Base-by-base conservation (phyloP, 2,888 invertebrate species). In the Mesorhabditis spiculigera region DNA sequence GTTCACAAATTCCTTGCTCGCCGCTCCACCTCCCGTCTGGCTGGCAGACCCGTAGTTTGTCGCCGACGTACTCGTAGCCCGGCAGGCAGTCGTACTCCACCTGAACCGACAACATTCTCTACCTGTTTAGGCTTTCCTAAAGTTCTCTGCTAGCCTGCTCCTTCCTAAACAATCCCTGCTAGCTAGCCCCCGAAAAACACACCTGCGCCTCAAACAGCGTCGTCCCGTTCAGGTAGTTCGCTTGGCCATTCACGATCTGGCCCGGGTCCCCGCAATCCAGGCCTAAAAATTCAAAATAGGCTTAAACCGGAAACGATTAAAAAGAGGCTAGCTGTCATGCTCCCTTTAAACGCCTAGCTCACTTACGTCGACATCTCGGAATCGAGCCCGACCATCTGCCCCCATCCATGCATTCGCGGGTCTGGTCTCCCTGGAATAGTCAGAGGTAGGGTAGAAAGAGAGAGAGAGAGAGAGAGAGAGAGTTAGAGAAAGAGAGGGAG, bases 301-400 rank as follows among this genome's bases (percentile, higher is more conserved):
- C 13, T 10, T 13, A 10, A 50, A 50, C 50, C 50, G 13, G 13
- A 50, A 50, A 13, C 50, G 6, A 50, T 10, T 50, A 6, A 50
- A 50, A 50, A 50, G 50, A 50, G 6, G 13, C 50, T 50, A 50
- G 50, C 50, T n/a, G n/a, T 13, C 58, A 50, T 13, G 58, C 8
- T 50, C 58, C 58, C 58, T 50, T 50, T 50, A 50, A 50, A 50
- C 58, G 1, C 8, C 50, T 50, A n/a, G 28, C 28, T 28, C 28
- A 73, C 77, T 69, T 41, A 79, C 81, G 50, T 67, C 68, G 69
- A 64, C 82, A 82, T 6, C 74, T 70, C 4, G 82, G 82, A 70
- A 81, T 81, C 13, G 68, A 71, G 8, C 77, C 79, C 10, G 77
- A 78, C 82, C 82, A 82, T 69, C 78, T 67, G 13, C 82, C 82